Evolutionary conservation across 2,113 vertebrate species (phyloP).

Genomic region (Apodemus speciosus): DNA sequence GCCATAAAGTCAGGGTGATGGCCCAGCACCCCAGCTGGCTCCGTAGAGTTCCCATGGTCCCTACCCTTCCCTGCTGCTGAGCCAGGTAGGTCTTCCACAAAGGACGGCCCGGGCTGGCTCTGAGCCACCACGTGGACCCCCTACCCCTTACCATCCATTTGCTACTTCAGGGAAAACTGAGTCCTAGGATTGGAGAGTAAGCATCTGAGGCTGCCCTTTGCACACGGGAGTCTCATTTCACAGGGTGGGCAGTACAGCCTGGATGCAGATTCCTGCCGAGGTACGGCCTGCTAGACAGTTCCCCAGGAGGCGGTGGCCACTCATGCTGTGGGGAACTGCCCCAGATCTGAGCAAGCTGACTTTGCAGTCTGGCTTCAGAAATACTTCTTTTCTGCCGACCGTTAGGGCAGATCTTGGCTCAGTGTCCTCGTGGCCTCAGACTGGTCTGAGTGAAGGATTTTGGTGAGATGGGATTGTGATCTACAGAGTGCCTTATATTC

Average conservation of each 20-base stretch:
- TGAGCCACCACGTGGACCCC: constrained; percentile 63
- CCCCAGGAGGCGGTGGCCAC: neutral
- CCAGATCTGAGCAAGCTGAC: neutral
- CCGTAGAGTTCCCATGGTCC: neutral
- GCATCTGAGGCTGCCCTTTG: fast-evolving
- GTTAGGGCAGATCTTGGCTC: neutral
- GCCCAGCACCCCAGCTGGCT: neutral
- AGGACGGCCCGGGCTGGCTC: constrained; percentile 60
- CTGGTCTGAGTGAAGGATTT: neutral
- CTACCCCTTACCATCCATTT: constrained; percentile 58
- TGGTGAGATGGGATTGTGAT: fast-evolving
- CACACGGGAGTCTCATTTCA: too few relatives aligned
- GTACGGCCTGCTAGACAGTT: neutral
- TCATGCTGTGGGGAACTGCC: neutral
- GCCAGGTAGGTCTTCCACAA: neutral
- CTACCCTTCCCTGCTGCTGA: constrained; percentile 62
- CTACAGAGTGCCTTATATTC: fast-evolving
- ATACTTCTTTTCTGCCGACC: fast-evolving
- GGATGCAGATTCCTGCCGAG: too few relatives aligned
- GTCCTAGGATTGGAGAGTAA: neutral
- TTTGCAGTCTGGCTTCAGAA: fast-evolving
- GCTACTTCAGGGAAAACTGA: neutral
- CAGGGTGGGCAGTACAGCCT: neutral
- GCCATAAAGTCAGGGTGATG: constrained; percentile 73
- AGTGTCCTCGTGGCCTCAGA: fast-evolving